Evolutionary conservation across 2,113 vertebrate genomes (phyloP), one percentile per base, ranked within the genome.

Genomic region (Hylia prasina): DNA sequence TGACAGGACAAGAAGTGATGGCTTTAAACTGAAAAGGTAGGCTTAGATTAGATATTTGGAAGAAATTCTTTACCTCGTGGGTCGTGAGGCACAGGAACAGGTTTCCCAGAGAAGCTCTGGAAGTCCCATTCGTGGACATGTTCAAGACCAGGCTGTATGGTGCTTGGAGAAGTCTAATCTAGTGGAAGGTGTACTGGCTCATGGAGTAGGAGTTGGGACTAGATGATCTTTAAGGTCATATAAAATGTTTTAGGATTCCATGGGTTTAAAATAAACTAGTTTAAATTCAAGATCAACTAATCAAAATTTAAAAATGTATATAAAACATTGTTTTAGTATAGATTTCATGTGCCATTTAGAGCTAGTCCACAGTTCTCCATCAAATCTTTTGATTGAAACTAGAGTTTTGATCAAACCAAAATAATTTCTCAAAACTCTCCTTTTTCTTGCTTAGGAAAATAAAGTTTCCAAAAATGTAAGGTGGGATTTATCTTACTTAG

Each of bases 1-100:
- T 53, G 60, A 39, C 13, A 58, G 9, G 9, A 39, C 27, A 28
- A n/a, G 27, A 25, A 40, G 2, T 24, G 20, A 58, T 0, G 0
- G 6, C 11, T 73, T 60, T 45, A 51, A 73, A 81, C 15, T 44
- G 44, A 28, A 50, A 73, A 2, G 1, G 3, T 28, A n/a, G 27
- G 9, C 4, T 58, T 58, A 39, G 27, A 44, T 28, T 17, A 72
- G 27, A n/a, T 44, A 66, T 58, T 66, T 73, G 60, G 33, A 66
- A 45, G 19, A 51, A 51, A 66, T 58, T 51, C 27, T 39, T 39
- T 51, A 45, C 15, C 2, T 8, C 28, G 10, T 16, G 19, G 3
- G 2, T 66, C 13, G 7, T 25, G 28, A 60, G 28, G 5, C 28
- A n/a, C 13, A 30, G 19, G 15, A 65, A 73, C 2, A 51, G 7